Percentiles rank a stretch among this genome's conserved stretches.
Evolutionary conservation across 23 tunicate species (phyloP).

Genomic region (Oikopleura albicans): DNA sequence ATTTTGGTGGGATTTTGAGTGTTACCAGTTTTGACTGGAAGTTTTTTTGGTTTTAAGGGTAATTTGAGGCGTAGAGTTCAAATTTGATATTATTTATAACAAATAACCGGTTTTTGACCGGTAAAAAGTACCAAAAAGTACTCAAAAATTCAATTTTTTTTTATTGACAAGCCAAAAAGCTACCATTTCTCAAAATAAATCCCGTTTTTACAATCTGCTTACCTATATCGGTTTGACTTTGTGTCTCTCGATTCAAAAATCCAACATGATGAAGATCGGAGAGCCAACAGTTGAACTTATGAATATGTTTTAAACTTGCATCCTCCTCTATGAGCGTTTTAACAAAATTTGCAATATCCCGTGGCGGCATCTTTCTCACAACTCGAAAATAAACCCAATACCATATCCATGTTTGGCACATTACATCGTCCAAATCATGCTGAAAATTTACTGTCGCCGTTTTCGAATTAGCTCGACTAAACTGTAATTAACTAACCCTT

Average conservation of each 20-base stretch:
- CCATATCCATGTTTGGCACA: conserved; percentile 99
- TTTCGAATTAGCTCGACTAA: too few relatives aligned
- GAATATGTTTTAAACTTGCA: conserved; percentile 64
- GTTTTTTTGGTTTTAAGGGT: too few relatives aligned
- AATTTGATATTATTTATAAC: too few relatives aligned
- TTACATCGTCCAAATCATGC: conserved; percentile 90
- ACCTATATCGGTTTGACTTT: conserved; percentile 60
- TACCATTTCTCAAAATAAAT: too few relatives aligned
- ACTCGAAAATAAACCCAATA: conserved; percentile 95
- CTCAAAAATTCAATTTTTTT: neutral
- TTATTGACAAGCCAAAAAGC: too few relatives aligned
- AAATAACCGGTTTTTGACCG: too few relatives aligned
- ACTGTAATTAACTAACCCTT: too few relatives aligned
- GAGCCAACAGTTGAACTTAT: conserved; percentile 88
- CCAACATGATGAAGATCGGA: conserved; percentile 73
- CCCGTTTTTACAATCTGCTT: neutral
- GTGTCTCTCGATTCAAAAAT: conserved; percentile 50
- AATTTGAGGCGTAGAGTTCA: too few relatives aligned
- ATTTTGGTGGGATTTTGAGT: too few relatives aligned
- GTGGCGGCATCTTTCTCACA: conserved; percentile 22
- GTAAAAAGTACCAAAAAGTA: neutral
- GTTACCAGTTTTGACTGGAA: too few relatives aligned
- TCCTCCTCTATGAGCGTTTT: conserved; percentile 40
- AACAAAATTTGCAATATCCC: neutral
- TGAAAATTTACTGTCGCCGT: conserved; percentile 24